phyloP scores from a whole-genome alignment of 2,113 vertebrate species.

The Prietella phreatophila region DNA sequence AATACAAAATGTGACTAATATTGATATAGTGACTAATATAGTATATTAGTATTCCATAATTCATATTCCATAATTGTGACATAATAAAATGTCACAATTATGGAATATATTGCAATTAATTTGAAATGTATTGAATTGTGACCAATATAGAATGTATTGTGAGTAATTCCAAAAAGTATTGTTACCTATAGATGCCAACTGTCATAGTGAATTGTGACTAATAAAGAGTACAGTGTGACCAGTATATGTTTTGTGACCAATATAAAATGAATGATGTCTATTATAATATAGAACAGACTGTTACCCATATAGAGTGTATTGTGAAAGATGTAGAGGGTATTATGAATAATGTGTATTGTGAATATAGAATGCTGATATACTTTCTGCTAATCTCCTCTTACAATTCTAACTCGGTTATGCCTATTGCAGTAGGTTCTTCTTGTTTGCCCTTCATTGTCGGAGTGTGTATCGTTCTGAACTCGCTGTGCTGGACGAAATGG shows the following conservation, averaged over 20 bases:
- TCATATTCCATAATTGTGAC: too few species aligned
- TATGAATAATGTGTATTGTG: background rate
- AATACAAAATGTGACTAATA: too few species aligned
- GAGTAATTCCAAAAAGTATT: background rate
- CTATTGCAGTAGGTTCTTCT: constrained; percentile 16
- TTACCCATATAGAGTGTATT: background rate
- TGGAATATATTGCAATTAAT: background rate
- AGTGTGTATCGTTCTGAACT: constrained; percentile 8
- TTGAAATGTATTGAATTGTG: background rate
- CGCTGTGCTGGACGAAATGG: constrained; percentile 32
- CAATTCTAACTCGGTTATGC: background rate
- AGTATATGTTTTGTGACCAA: background rate
- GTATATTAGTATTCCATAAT: too few species aligned
- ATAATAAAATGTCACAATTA: background rate
- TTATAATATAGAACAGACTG: background rate
- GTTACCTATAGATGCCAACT: background rate
- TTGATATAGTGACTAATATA: too few species aligned
- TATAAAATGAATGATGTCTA: background rate
- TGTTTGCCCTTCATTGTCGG: constrained; percentile 10
- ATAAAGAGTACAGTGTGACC: background rate
- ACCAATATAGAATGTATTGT: background rate
- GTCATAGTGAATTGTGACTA: background rate
- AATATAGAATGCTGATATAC: background rate
- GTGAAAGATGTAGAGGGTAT: background rate
- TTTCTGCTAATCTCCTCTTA: background rate